Base-by-base conservation (phyloP, 2,888 invertebrate species). In the Hetaerina titia region DNA sequence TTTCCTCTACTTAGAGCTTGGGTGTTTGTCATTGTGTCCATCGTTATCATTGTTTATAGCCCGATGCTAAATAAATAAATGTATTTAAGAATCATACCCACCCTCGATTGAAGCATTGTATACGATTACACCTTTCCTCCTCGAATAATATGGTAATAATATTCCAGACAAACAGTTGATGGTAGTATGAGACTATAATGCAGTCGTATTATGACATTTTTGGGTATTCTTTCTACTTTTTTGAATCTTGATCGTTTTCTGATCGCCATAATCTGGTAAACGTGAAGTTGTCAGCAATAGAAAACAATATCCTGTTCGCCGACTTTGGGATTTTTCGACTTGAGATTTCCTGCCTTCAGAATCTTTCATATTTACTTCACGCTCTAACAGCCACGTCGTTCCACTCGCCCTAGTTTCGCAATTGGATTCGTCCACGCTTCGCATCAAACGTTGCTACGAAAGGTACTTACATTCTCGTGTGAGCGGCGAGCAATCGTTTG, bases 381-480 rank as follows among this genome's bases (percentile, higher is more conserved):
- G n/a, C n/a, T 17, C 69, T 69, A 31, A 81, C 13, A 15, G 81
- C 81, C 22, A 22, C 81, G n/a, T n/a, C 69, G 81, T 11, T 81
- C 25, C 22, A 13, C 13, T 81, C 81, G 81, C 31, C 81, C 81
- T 31, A 81, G 81, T 81, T 81, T 81, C 81, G 31, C 81, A 81
- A 81, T 81, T 81, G 81, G 81, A 81, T 81, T 81, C 31, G 81
- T 81, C 81, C 81, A 81, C 81, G 81, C 31, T n/a, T 9, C n/a
- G 81, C 13, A 22, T 25, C 81, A 81, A 81, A 81, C 69, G 69
- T 69, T 69, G 22, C 69, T 9, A 9, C 22, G 81, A 81, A 15
- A 25, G 13, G 9, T 81, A 31, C 81, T 81, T 81, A 81, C 81
- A 11, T 31, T 31, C 81, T 81, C 11, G 81, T 13, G 31, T n/a